Conservation (phyloP, 2,888 invertebrate species). For the Hipparchia semele region DNA sequence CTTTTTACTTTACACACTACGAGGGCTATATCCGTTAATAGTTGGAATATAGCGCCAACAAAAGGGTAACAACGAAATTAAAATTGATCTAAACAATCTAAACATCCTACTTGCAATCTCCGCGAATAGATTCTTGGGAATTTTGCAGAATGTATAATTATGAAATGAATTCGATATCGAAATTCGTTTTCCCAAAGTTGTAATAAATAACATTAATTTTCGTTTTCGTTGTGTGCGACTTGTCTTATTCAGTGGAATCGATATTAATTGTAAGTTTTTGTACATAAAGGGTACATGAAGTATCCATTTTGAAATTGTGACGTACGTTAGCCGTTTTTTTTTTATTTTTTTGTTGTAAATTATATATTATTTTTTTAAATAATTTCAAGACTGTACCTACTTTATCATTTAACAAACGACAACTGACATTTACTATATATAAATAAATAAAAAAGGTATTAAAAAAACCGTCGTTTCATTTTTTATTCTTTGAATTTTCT, state of each 20-base stretch:
- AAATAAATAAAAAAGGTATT: slow-evolving; percentile 76
- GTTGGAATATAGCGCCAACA: no score
- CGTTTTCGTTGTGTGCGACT: not conserved
- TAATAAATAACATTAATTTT: not conserved
- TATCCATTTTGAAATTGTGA: slow-evolving; percentile 44
- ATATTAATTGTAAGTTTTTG: slow-evolving; percentile 46
- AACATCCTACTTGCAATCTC: no score
- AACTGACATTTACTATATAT: slow-evolving; percentile 80
- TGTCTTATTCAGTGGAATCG: not conserved
- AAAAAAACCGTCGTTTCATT: slow-evolving; percentile 65
- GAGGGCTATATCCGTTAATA: no score
- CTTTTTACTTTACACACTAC: not conserved
- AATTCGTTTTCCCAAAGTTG: not conserved
- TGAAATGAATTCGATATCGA: not conserved
- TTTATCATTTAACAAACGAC: slow-evolving; percentile 71
- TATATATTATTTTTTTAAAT: slow-evolving; percentile 71
- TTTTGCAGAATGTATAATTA: not conserved
- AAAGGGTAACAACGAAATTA: no score
- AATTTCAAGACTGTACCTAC: slow-evolving; percentile 80
- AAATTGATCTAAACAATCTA: no score
- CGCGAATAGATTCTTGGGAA: no score
- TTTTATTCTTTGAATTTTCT: slow-evolving; percentile 1
- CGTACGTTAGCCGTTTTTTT: slow-evolving; percentile 39
- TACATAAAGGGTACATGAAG: slow-evolving; percentile 48
- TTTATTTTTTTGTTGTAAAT: slow-evolving; percentile 66